Conservation (phyloP, 1,140 invertebrate genomes). For the Drosophila tsacasi region DNA sequence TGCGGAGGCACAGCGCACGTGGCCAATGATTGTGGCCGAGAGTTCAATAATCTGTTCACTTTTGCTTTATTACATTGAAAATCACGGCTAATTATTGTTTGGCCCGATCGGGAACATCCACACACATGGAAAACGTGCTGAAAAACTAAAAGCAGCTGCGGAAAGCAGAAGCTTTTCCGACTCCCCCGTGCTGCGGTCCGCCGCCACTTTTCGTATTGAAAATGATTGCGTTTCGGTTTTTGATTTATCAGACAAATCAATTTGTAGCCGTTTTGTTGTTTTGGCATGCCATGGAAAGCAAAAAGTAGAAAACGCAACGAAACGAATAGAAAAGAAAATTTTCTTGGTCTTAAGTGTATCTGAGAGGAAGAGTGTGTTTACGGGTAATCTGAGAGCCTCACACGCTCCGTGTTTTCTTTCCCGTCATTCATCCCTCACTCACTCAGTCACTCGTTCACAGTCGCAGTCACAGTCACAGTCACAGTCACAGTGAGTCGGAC, state of each 20-base stretch:
- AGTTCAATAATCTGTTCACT: conserved; percentile 71
- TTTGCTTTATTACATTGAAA: conserved; percentile 71
- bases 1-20: conserved; percentile 24
- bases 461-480: conserved; percentile 3
- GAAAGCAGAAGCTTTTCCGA: conserved; percentile 53
- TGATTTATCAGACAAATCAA: conserved; percentile 78
- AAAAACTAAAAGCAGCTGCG: conserved; percentile 70
- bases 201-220: conserved; percentile 2
- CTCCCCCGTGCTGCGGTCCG: background rate
- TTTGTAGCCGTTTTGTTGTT: conserved; percentile 72
- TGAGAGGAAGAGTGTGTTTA: conserved; percentile 34
- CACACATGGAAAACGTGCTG: conserved; percentile 61
- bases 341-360: conserved; percentile 48
- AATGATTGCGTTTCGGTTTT: conserved; percentile 50
- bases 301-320: conserved; percentile 34
- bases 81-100: conserved; percentile 71
- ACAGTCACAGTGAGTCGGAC: conserved; percentile 34
- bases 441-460: conserved; percentile 17
- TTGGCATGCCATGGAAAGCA: conserved; percentile 45
- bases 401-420: conserved; percentile 61
- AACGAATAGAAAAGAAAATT: conserved; percentile 35
- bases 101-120: conserved; percentile 41
- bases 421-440: conserved; percentile 17
- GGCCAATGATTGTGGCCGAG: conserved; percentile 26
- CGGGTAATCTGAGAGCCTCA: conserved; percentile 59